phyloP scores from a whole-genome alignment of 2,888 invertebrate species.

The Temnothorax unifasciatus region DNA sequence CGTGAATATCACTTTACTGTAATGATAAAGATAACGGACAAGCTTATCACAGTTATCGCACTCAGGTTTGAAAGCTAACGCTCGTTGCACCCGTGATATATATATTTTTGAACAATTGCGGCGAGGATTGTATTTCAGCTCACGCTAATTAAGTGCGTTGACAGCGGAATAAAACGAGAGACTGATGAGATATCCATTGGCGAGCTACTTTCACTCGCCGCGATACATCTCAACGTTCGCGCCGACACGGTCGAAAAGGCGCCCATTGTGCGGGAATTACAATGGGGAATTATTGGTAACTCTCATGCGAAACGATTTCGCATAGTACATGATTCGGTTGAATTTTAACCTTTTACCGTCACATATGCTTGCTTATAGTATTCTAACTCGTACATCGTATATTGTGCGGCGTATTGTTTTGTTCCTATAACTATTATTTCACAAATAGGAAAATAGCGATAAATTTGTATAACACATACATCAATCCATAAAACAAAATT shows the following conservation, averaged over 20 bases:
- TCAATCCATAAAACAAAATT: neutral
- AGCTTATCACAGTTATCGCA: neutral
- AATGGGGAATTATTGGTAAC: slow-evolving; percentile 54
- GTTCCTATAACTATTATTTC: neutral
- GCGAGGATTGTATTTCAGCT: neutral
- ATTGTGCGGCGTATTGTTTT: neutral
- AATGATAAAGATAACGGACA: slow-evolving; percentile 4
- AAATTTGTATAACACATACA: neutral
- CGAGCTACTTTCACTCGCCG: slow-evolving; percentile 65
- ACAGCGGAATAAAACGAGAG: slow-evolving; percentile 39
- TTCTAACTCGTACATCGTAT: neutral
- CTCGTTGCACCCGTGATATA: neutral
- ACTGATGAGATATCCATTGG: slow-evolving; percentile 42
- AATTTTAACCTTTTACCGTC: slow-evolving; percentile 37
- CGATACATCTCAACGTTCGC: slow-evolving; percentile 59
- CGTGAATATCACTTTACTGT: neutral
- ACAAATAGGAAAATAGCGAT: neutral
- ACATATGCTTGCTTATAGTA: neutral
- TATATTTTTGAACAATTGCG: neutral
- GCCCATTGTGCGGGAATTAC: slow-evolving; percentile 65
- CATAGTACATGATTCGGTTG: slow-evolving; percentile 37
- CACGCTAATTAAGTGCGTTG: slow-evolving; percentile 38
- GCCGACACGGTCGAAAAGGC: slow-evolving; percentile 63
- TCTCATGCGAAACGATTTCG: slow-evolving; percentile 55
- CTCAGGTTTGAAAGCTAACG: slow-evolving; percentile 23